phyloP scores from a whole-genome alignment of 2,888 invertebrate species.

The Parnassius orleans region DNA sequence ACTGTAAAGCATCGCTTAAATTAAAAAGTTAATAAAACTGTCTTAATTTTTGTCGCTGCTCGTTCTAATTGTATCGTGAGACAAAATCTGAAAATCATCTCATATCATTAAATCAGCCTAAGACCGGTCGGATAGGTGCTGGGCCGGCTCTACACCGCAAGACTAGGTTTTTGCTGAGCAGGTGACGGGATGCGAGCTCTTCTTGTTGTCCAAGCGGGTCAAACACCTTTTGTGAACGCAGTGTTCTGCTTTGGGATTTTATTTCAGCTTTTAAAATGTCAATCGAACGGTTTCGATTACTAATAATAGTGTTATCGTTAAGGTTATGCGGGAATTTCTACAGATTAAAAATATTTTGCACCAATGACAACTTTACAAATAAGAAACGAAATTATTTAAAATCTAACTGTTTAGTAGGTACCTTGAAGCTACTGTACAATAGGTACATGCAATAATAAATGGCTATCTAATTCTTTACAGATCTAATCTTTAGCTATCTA shows the following conservation, averaged over 20 bases:
- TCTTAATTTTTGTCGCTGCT: not conserved
- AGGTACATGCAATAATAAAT: too few species aligned
- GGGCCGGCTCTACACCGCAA: conserved; percentile 37
- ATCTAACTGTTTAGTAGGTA: too few species aligned
- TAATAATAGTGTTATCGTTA: not conserved
- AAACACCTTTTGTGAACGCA: conserved; percentile 48
- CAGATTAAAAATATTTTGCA: not conserved
- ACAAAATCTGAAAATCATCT: conserved; percentile 52
- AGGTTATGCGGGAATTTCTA: conserved; percentile 8
- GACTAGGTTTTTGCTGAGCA: conserved; percentile 67
- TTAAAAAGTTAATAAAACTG: not conserved
- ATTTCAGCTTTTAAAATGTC: conserved; percentile 6
- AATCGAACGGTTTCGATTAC: conserved; percentile 1
- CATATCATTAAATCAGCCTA: conserved; percentile 57
- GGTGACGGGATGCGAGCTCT: conserved; percentile 66
- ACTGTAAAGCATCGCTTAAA: too few species aligned
- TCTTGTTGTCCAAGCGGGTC: conserved; percentile 66
- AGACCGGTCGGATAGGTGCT: conserved; percentile 41
- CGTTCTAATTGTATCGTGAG: conserved; percentile 14
- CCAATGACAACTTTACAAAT: too few species aligned
- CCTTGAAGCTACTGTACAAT: too few species aligned
- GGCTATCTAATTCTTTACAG: too few species aligned
- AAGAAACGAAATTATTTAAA: too few species aligned
- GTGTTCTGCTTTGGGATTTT: conserved; percentile 14
- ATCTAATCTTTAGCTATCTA: too few species aligned